Base-by-base conservation (phyloP, 2,113 vertebrate species). In the Poicephalus meyeri region DNA sequence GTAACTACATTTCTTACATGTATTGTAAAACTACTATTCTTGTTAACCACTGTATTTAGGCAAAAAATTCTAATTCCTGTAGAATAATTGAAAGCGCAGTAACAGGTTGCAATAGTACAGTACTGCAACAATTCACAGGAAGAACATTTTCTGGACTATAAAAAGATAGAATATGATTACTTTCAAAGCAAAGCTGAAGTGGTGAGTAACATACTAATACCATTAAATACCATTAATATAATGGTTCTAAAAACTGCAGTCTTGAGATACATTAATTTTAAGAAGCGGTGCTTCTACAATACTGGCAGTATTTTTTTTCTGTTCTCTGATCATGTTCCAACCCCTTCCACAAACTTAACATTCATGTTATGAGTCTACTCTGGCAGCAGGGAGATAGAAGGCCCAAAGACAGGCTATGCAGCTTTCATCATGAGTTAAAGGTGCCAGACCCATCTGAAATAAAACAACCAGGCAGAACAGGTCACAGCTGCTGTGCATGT, bases 311-410 rank as follows among this genome's bases (percentile, higher is more conserved):
- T 6, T 60, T 73, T 6, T 61, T 73, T 61, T 24, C 56, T 66
- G 21, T 29, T 63, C 42, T 64, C 81, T 82, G 46, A 16, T 87
- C 31, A 68, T 39, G 35, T 60, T 52, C 5, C 13, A 49, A 6
- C 9, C 26, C 18, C 26, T 68, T 39, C 24, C 49, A 70, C 10
- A 63, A 83, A 78, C 9, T 56, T 39, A 6, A 39, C 0, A 2
- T 35, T 49, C 0, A 0, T 10, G 5, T 20, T 33, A 9, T 1
- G 35, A 83, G 19, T 37, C 49, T 23, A 47, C 29, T 29, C 37
- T 10, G 69, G 46, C 10, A 46, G 10, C 15, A 66, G 24, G 23
- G 42, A 47, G 2, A 28, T 6, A 6, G 24, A 83, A 80, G n/a
- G 16, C 11, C 4, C 37, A 41, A 11, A 87, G 41, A 47, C 8